Evolutionary conservation across 2,797 vertebrate species (phyloP).

Genomic region (Poliocrania exsul): DNA sequence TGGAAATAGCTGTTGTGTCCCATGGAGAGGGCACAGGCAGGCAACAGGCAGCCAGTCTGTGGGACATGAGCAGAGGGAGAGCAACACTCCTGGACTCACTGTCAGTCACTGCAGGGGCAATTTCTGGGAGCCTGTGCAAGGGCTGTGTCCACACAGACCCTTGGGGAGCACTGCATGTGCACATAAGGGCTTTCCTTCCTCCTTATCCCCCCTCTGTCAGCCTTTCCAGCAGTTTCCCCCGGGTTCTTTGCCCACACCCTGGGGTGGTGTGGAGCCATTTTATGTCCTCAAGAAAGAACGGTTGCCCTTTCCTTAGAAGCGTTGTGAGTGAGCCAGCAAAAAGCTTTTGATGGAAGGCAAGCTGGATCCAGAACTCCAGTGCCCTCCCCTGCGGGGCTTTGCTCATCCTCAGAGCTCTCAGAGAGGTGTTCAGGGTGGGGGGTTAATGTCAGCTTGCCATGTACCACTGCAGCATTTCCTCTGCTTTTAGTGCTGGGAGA

Average conservation of each 20-base stretch:
- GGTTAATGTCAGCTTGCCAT: rapidly evolving
- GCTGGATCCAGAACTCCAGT: background rate
- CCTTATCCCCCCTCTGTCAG: background rate
- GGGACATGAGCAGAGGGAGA: background rate
- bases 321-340: background rate
- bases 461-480: background rate
- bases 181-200: background rate
- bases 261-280: background rate
- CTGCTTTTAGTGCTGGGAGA: background rate
- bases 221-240: background rate
- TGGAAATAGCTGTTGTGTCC: background rate
- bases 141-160: background rate
- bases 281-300: background rate
- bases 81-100: rapidly evolving
- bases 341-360: rapidly evolving
- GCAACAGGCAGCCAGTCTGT: background rate
- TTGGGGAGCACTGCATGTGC: background rate
- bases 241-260: background rate
- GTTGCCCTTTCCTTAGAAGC: background rate
- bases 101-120: rapidly evolving
- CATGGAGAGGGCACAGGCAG: rapidly evolving
- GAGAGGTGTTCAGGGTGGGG: background rate
- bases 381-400: background rate
- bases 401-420: background rate
- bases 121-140: background rate